These are phyloP conservation scores for Desoria tigrina DNA, from an alignment of 2,888 invertebrate genomes.

Conservation along the genomic window DNA sequence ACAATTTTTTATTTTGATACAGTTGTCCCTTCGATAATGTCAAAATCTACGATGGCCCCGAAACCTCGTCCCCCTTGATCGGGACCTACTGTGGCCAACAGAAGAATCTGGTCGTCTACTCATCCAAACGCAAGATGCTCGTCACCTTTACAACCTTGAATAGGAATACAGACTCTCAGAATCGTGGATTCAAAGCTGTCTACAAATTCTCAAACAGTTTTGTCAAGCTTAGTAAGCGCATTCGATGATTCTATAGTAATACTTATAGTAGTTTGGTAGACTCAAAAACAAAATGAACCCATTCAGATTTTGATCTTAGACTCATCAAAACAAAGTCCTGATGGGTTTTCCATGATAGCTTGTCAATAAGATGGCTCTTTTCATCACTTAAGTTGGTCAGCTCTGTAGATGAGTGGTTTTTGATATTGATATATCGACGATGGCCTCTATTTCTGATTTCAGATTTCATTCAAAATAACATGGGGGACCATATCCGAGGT, in stretches of 20 bases:
- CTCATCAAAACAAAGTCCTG: no score
- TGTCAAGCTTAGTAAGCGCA: slow-evolving; percentile 93
- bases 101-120: slow-evolving; percentile 91
- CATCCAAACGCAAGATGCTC: slow-evolving; percentile 65
- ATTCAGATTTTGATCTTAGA: no score
- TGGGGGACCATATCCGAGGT: slow-evolving; percentile 92
- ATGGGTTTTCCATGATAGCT: no score
- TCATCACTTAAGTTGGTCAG: no score
- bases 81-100: slow-evolving; percentile 97
- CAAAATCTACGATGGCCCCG: slow-evolving; percentile 92
- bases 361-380: no score
- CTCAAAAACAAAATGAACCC: no score
- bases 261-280: no score
- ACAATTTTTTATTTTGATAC: no score
- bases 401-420: no score
- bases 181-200: slow-evolving; percentile 96
- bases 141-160: slow-evolving; percentile 89
- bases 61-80: slow-evolving; percentile 84
- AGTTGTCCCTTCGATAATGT: slow-evolving; percentile 99
- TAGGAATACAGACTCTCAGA: slow-evolving; percentile 90
- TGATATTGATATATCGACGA: background rate
- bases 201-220: slow-evolving; percentile 98
- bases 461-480: slow-evolving; percentile 91
- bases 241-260: no score
- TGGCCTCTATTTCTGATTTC: background rate